These are phyloP conservation scores for Coelogynopora nodosa DNA, from an alignment of 2,888 invertebrate species.

Conservation along the genomic window DNA sequence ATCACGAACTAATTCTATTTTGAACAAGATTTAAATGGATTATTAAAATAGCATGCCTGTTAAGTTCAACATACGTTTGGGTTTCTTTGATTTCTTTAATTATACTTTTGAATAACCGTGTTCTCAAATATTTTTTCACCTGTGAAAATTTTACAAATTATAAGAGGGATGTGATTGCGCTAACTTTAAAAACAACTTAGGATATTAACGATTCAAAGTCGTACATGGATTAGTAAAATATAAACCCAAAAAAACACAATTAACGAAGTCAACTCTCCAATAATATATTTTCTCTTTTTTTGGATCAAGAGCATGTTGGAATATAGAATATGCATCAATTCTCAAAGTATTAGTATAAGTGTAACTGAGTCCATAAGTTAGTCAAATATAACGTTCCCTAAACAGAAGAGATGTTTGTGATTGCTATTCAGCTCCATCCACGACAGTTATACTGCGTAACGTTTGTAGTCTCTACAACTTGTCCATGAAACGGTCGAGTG, in stretches of 20 bases:
- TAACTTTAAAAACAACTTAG: too few relatives aligned
- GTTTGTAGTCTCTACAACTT: conserved; percentile 75
- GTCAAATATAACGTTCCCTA: too few relatives aligned
- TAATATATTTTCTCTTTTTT: conserved; percentile 17
- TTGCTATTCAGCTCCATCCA: neutral
- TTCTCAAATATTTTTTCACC: neutral
- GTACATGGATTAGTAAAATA: neutral
- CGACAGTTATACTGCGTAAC: neutral
- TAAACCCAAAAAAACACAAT: neutral
- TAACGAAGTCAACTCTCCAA: neutral
- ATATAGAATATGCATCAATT: neutral
- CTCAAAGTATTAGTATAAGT: too few relatives aligned
- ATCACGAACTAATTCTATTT: too few relatives aligned
- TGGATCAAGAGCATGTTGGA: conserved; percentile 9
- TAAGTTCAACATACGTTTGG: too few relatives aligned
- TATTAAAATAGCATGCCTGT: too few relatives aligned
- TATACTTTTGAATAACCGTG: neutral
- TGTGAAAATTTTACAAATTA: neutral
- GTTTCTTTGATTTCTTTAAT: too few relatives aligned
- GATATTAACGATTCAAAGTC: too few relatives aligned
- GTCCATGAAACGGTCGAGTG: conserved; percentile 89
- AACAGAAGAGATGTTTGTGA: neutral
- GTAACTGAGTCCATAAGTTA: too few relatives aligned
- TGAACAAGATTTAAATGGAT: too few relatives aligned
- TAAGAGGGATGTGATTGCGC: too few relatives aligned